These are phyloP conservation scores for Piprites chloris DNA, from an alignment of 2,113 vertebrate genomes.

Conservation along the genomic window DNA sequence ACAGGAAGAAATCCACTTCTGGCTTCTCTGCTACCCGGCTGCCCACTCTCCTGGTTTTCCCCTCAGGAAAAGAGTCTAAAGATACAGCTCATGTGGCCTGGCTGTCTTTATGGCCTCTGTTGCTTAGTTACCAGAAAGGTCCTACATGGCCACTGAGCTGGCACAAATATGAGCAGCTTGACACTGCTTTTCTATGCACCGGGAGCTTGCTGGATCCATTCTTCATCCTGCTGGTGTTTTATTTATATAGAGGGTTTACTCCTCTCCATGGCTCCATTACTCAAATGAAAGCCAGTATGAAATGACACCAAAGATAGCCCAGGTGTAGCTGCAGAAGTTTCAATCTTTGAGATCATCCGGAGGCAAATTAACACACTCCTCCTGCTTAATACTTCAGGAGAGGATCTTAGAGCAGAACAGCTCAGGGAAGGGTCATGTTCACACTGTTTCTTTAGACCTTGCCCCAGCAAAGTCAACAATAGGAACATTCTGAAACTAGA, in stretches of 20 bases:
- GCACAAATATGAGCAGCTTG: constrained; percentile 7
- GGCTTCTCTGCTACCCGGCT: neutral
- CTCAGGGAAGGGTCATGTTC: neutral
- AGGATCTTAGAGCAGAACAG: neutral
- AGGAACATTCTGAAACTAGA: neutral
- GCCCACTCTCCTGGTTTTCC: neutral
- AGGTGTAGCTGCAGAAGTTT: neutral
- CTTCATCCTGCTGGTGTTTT: neutral
- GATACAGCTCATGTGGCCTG: neutral
- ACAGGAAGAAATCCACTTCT: neutral
- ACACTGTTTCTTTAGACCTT: neutral
- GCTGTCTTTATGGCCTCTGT: neutral
- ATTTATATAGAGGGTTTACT: neutral
- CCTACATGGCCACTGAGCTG: neutral
- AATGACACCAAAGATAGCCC: neutral
- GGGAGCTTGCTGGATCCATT: neutral
- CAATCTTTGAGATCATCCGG: neutral
- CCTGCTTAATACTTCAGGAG: neutral
- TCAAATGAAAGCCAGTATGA: neutral
- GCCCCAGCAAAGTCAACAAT: neutral
- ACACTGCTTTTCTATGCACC: neutral
- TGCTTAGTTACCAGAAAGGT: constrained; percentile 47
- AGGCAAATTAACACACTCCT: neutral
- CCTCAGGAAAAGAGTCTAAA: neutral
- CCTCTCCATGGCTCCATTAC: neutral